These are phyloP conservation scores for Brachypterus glaber DNA, from an alignment of 2,888 invertebrate species.

Conservation along the genomic window DNA sequence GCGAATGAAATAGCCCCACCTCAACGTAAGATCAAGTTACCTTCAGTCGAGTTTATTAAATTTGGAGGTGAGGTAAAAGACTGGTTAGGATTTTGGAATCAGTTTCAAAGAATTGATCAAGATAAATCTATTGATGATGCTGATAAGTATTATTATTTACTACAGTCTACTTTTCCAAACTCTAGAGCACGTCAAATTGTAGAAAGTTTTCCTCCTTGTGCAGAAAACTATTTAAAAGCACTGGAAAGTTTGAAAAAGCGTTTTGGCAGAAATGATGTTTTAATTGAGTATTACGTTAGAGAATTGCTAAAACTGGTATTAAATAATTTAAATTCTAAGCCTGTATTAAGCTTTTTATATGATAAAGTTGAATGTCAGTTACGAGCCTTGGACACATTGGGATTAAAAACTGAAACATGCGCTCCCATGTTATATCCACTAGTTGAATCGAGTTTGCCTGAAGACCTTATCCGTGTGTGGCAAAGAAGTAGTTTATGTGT, in stretches of 20 bases:
- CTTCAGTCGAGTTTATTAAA: slow-evolving; percentile 8
- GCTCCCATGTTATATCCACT: slow-evolving; percentile 11
- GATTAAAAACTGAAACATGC: slow-evolving; percentile 7
- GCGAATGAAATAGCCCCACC: no score
- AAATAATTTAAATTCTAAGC: slow-evolving; percentile 3
- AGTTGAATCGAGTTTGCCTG: slow-evolving; percentile 8
- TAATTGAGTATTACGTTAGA: slow-evolving; percentile 5
- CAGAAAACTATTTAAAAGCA: slow-evolving; percentile 8
- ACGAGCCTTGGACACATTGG: slow-evolving; percentile 4
- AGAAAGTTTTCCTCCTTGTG: slow-evolving; percentile 7
- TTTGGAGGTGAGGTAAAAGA: slow-evolving; percentile 9
- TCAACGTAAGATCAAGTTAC: slow-evolving; percentile 4
- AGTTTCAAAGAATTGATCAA: slow-evolving; percentile 9
- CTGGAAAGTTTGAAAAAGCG: slow-evolving; percentile 6
- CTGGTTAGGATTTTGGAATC: slow-evolving; percentile 11
- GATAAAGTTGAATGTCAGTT: slow-evolving; percentile 8
- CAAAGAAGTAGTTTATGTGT: slow-evolving; percentile 3
- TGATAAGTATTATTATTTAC: slow-evolving; percentile 10
- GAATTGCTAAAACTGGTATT: no score
- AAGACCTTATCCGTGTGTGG: slow-evolving; percentile 9
- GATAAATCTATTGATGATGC: slow-evolving; percentile 4
- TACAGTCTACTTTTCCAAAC: slow-evolving; percentile 1
- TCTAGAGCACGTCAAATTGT: slow-evolving; percentile 6
- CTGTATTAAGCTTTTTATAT: slow-evolving; percentile 1
- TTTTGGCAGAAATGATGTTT: slow-evolving; percentile 8